Evolutionary conservation across 2,113 vertebrate species (phyloP), one percentile per base, ranked within the genome.

Genomic region (Anolis carolinensis): DNA sequence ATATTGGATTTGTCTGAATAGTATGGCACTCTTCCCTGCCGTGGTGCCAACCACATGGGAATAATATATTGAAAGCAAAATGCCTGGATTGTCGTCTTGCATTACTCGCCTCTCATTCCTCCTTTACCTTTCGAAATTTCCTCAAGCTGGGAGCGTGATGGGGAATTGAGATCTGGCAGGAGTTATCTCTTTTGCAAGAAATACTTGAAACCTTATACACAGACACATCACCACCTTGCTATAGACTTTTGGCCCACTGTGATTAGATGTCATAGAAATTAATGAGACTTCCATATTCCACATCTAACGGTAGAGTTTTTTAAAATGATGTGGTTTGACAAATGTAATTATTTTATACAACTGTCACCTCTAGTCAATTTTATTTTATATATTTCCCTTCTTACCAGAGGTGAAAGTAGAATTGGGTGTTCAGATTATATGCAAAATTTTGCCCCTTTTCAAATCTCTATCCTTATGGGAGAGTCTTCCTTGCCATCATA

Each of bases 1-100:
- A 90, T 83, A 88, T 84, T 84, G 77, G 83, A 90, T 84, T 79
- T 83, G n/a, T 86, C 48, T 84, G 76, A 81, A 74, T 80, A 55
- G 30, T 23, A 55, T 23, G 32, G n/a, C 50, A 48, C 50, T 62
- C 68, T 68, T 84, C 59, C 77, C 30, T 36, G 77, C 48, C 6
- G 32, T 68, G 87, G 70, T 34, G 5, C 44, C n/a, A 25, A 71
- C 68, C 82, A 34, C 77, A 39, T 13, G 13, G 83, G 82, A 84
- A 81, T 84, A 88, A 88, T 88, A 88, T 75, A 88, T 70, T 88
- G 77, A 88, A 76, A 74, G 1, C 77, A 81, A 55, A 55, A 36
- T 73, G 59, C 27, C 70, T 84, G 77, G 13, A 7, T 74, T 5
- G 7, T 34, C 27, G 34, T 55, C 71, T 34, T 9, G 23, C 4